Base-by-base conservation (phyloP, 2,113 vertebrate species). In the Plecotus auritus region DNA sequence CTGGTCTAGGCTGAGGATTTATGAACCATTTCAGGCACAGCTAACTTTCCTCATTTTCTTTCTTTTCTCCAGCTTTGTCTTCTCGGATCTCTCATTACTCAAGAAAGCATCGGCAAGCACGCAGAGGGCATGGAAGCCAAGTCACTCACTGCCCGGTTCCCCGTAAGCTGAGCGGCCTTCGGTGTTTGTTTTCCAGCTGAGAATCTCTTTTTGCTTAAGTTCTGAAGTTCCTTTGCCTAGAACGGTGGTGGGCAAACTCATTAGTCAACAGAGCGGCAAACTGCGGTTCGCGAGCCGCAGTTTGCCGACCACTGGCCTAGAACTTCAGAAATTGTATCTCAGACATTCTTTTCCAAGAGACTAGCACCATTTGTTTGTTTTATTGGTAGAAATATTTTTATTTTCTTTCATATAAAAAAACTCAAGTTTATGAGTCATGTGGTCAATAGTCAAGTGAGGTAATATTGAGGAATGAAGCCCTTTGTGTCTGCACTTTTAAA, bases 101-200 rank as follows among this genome's bases (percentile, higher is more conserved):
- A 45, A 23, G 90, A 77, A 76, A 51, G 76, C 37, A 10, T 45
- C 11, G 0, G 14, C 56, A 12, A 28, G 28, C 56, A 30, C 37
- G 9, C 61, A 49, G 76, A 40, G 37, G 93, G 9, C 54, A 95
- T 96, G 96, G 95, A 96, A n/a, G 35, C 86, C 4, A 3, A 45
- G 47, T 26, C 42, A 2, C 59, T 26, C 12, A 28, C 73, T 35
- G 83, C 54, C 40, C 2, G 5, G 73, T 61, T 83, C 35, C 92
- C 59, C 37, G 97, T 97, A 78, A 77, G 94, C 59, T 14, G 66
- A 7, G 7, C 72, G 42, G 78, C 20, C 37, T 76, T 47, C 51
- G 45, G 54, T 47, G 47, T 18, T 91, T 74, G 61, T 70, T 90
- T 86, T 74, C 51, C 26, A 92, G 14, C 18, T 56, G 28, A 49